phyloP scores from a whole-genome alignment of 1,140 invertebrate species.

The Aphelinus atriplicis region DNA sequence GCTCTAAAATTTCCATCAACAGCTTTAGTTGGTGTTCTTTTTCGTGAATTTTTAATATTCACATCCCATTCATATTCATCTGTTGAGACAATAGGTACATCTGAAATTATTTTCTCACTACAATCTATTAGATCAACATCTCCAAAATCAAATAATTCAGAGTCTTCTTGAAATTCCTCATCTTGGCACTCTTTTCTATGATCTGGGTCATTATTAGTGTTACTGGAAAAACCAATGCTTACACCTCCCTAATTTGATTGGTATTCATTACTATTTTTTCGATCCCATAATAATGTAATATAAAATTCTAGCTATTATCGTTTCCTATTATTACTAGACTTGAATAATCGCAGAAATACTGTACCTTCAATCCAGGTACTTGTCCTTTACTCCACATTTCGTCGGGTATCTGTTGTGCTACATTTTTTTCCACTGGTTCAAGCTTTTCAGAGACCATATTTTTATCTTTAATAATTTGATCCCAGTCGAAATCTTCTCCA shows the following conservation, averaged over 20 bases:
- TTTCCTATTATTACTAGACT: conserved; percentile 19
- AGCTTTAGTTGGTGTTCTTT: conserved; percentile 18
- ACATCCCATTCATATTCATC: conserved; percentile 5
- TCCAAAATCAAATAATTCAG: conserved; percentile 25
- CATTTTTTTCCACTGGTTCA: not conserved
- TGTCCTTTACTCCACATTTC: conserved; percentile 63
- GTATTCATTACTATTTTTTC: conserved; percentile 6
- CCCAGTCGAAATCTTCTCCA: conserved; percentile 55
- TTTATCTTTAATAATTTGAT: conserved; percentile 39
- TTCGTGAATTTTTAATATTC: not conserved
- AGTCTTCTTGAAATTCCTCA: not conserved
- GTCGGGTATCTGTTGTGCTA: conserved; percentile 21
- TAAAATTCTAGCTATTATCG: conserved; percentile 12
- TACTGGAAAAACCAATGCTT: not conserved
- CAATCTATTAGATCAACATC: conserved; percentile 10
- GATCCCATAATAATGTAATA: conserved; percentile 11
- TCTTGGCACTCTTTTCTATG: not conserved
- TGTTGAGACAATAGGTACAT: not conserved
- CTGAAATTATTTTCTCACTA: conserved; percentile 1
- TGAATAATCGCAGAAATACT: not conserved
- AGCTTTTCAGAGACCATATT: not conserved
- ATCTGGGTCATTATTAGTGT: not conserved
- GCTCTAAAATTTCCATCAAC: not conserved
- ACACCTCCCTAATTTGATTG: conserved; percentile 36
- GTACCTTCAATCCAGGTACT: conserved; percentile 50